Evolutionary conservation across 2,888 invertebrate genomes (phyloP).

Genomic region (Orthosia cruda): DNA sequence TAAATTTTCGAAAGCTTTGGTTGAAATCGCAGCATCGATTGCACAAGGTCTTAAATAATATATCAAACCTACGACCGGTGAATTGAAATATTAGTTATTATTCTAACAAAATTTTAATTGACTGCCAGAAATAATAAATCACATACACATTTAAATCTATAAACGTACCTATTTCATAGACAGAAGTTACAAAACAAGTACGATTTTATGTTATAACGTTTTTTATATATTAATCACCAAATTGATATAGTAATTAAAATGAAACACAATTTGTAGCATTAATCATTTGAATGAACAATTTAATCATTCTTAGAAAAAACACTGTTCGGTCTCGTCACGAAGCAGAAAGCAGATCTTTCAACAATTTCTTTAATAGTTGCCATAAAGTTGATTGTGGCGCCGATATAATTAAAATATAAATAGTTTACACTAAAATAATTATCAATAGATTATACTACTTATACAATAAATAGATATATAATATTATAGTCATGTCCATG

Average conservation of each 20-base stretch:
- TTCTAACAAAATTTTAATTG: constrained; percentile 44
- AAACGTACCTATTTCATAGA: constrained; percentile 31
- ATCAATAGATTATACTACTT: constrained; percentile 34
- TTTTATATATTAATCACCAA: constrained; percentile 36
- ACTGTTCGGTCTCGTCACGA: constrained; percentile 29
- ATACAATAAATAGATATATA: constrained; percentile 55
- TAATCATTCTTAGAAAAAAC: constrained; percentile 43
- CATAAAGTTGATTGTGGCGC: constrained; percentile 53
- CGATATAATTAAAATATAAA: constrained; percentile 61
- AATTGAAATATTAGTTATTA: constrained; percentile 43
- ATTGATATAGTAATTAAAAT: constrained; percentile 61
- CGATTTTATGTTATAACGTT: constrained; percentile 27
- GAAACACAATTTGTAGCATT: constrained; percentile 54
- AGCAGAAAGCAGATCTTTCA: constrained; percentile 35
- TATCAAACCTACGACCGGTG: constrained; percentile 8
- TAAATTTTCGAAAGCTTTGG: too few species aligned
- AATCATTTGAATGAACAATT: constrained; percentile 50
- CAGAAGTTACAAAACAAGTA: constrained; percentile 61
- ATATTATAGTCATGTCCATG: constrained; percentile 59
- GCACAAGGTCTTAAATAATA: constrained; percentile 7
- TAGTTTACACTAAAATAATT: constrained; percentile 54
- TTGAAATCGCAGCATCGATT: background rate
- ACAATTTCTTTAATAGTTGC: constrained; percentile 50
- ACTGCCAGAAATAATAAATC: constrained; percentile 53
- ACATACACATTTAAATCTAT: constrained; percentile 44